Base-by-base conservation (phyloP, 2,797 vertebrate species). In the Halcyon badia region DNA sequence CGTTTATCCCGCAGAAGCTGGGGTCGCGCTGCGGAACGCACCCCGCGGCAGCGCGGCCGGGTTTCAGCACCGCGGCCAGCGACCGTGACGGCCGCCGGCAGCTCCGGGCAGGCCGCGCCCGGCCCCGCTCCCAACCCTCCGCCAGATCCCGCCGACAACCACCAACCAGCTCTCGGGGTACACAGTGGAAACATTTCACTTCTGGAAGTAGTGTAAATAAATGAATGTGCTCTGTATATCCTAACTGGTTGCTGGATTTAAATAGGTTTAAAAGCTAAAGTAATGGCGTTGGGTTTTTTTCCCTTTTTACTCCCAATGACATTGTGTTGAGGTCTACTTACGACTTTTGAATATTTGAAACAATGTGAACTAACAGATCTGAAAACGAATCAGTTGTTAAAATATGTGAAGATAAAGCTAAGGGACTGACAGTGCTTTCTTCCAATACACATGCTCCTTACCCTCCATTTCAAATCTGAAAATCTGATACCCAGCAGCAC, bases 21-120 rank as follows among this genome's bases (percentile, higher is more conserved):
- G 15, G 51, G n/a, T 4, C 7, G 20, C 3, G 2, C 6, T n/a
- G 30, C 5, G 17, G 46, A 24, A 37, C 5, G 30, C 6, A 2
- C 2, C 16, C 9, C 4, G 5, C 6, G 21, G 24, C n/a, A 14
- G n/a, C 20, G 6, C 11, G 37, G 91, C 78, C 51, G 56, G 21
- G 62, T 89, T 56, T 56, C 31, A 33, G 31, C 19, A 56, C 52
- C 52, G 31, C 24, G 48, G 98, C 96, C 93, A 98, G 97, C 3
- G 87, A 85, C 96, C 61, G 14, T 25, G 24, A 21, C 21, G 20
- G 44, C 44, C 44, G 20, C 44, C 11, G 44, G 20, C 20, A 22
- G 44, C 21, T 11, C 44, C 44, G 44, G 20, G 44, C 44, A 22
- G 10, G 46, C 21, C 21, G 46, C 46, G 46, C 21, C 46, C 21